Base-by-base conservation (phyloP, 2,888 invertebrate species). In the Hofmannophila pseudospretella region DNA sequence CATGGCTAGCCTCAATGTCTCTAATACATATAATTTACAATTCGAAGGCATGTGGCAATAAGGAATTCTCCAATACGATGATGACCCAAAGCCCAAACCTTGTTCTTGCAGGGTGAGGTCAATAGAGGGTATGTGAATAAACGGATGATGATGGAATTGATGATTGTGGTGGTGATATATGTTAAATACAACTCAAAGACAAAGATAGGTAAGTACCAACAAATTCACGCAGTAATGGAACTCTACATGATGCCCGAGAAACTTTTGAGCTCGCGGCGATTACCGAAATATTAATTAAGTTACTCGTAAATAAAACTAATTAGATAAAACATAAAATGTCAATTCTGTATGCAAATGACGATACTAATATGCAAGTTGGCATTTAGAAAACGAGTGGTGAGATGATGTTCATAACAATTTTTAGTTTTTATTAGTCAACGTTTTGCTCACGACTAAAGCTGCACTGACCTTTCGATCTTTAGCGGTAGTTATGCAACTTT, bases 401-500 rank as follows among this genome's bases (percentile, higher is more conserved):
- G 30, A 30, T 16, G 16, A 32, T 23, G 32, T 22, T 12, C 14
- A 22, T 26, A 25, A 25, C 14, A 28, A 9, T 16, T 28, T 28
- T 28, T 9, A 12, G 31, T 37, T 31, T 38, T 16, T 30, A 25
- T 38, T 32, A 35, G 30, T 14, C 11, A 28, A 30, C 29, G 13
- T 26, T 39, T 27, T 22, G 27, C 32, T 51, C 54, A 55, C 51
- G 52, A 55, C 45, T 51, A 38, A 45, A 45, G 37, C 38, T 41
- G 43, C 41, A 47, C 36, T 39, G 71, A 75, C 77, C 79, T 58
- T 51, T 58, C 73, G 78, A 71, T 67, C 79, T 76, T 70, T 72
- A 43, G 39, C n/a, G n/a, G n/a, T 44, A 66, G 67, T 80, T 80
- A 69, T 73, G 71, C 61, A 82, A 82, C 50, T 45, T 49, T 71